Evolutionary conservation across 2,888 invertebrate species (phyloP).

Genomic region (Drosophila koepferae): DNA sequence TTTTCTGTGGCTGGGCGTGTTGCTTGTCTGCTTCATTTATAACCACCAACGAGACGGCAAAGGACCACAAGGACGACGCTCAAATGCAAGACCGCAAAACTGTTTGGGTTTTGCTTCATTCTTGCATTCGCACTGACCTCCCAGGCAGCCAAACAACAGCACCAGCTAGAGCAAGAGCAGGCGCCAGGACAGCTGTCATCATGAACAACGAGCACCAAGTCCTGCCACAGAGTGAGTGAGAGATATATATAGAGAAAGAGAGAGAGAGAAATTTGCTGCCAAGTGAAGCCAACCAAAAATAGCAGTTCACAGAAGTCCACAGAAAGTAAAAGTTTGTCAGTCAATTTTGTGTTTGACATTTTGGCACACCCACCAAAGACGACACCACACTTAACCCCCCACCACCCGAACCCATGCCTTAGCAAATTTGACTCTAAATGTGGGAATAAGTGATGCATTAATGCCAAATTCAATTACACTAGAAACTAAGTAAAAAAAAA

Average conservation of each 20-base stretch:
- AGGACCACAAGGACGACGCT: conserved; percentile 53
- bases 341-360: conserved; percentile 73
- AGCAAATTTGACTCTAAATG: conserved; percentile 43
- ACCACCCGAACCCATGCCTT: too few relatives aligned
- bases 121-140: conserved; percentile 56
- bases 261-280: conserved; percentile 12
- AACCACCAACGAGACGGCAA: conserved; percentile 65
- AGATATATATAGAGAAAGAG: background rate
- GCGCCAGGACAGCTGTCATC: conserved; percentile 69
- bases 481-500: conserved; percentile 33
- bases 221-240: conserved; percentile 2
- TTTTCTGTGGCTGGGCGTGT: conserved; percentile 18
- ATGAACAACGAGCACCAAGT: conserved; percentile 44
- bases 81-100: conserved; percentile 75
- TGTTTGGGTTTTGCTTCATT: conserved; percentile 68
- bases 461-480: conserved; percentile 52
- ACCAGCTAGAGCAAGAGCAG: conserved; percentile 20
- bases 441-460: conserved; percentile 58
- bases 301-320: conserved; percentile 55
- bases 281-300: conserved; percentile 58
- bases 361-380: conserved; percentile 52
- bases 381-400: background rate
- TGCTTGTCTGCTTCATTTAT: conserved; percentile 57
- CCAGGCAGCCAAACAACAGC: conserved; percentile 6
- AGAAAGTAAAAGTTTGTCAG: conserved; percentile 75